phyloP scores from a whole-genome alignment of 2,797 vertebrate genomes.

The Rhabdomys pumilio region DNA sequence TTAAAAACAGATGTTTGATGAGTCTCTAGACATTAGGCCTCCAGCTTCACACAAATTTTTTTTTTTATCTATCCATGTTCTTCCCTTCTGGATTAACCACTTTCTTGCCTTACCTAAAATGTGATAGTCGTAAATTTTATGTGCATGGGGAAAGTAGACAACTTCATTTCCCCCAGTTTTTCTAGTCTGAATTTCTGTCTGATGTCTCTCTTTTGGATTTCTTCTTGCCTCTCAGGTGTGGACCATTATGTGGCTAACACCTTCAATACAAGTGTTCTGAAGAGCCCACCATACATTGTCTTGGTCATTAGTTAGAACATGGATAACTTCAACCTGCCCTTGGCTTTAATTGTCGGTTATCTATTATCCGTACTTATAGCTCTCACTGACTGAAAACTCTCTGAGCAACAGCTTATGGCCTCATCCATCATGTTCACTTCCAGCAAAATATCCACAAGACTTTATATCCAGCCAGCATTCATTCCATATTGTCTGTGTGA shows the following conservation, averaged over 20 bases:
- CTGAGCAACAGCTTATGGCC: neutral
- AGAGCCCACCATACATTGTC: neutral
- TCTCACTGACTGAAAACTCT: neutral
- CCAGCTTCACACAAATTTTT: neutral
- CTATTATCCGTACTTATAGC: neutral
- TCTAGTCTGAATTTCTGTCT: neutral
- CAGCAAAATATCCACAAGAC: neutral
- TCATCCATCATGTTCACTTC: neutral
- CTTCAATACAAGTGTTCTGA: neutral
- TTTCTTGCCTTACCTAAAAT: neutral
- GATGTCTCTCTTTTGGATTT: neutral
- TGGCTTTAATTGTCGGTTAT: neutral
- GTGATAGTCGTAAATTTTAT: neutral
- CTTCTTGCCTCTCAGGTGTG: neutral
- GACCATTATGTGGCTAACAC: neutral
- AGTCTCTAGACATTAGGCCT: neutral
- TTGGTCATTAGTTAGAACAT: neutral
- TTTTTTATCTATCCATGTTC: neutral
- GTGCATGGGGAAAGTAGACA: neutral
- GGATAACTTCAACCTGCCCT: neutral
- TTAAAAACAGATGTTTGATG: neutral
- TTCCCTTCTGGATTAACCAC: neutral
- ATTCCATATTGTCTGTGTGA: neutral
- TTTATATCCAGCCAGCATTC: neutral
- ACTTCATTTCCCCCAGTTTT: neutral